phyloP scores from a whole-genome alignment of 2,888 invertebrate species.

The Hydrotaea cyrtoneurina region DNA sequence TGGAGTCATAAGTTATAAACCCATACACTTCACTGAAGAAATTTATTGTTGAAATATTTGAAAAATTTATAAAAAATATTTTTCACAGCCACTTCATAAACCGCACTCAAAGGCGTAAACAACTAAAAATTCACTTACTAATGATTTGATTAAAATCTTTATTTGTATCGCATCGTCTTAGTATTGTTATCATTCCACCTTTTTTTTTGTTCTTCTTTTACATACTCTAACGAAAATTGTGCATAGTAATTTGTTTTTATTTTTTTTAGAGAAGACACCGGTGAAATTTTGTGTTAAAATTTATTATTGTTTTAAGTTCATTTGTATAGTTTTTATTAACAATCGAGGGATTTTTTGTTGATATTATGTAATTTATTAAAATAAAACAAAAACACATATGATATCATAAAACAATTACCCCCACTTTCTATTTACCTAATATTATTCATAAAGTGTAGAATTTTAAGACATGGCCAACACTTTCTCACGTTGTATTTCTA shows the following conservation, averaged over 20 bases:
- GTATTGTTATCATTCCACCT: constrained; percentile 2
- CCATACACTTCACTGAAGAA: background rate
- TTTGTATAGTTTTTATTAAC: constrained; percentile 16
- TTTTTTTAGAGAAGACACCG: background rate
- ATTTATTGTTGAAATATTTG: constrained; percentile 5
- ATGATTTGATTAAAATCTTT: background rate
- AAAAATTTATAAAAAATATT: background rate
- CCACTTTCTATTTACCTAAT: too few relatives aligned
- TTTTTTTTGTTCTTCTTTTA: background rate
- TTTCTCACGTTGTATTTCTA: too few relatives aligned
- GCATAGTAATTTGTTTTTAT: background rate
- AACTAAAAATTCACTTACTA: background rate
- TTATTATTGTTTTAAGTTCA: constrained; percentile 1
- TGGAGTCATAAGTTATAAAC: constrained; percentile 82
- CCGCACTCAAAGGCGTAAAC: background rate
- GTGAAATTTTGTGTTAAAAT: background rate
- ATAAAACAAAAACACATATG: constrained; percentile 13
- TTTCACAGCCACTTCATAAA: background rate
- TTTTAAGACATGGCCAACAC: too few relatives aligned
- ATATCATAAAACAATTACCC: constrained; percentile 18
- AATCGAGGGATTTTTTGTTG: constrained; percentile 51
- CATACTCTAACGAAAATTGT: background rate
- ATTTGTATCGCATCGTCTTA: background rate
- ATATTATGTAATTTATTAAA: constrained; percentile 58
- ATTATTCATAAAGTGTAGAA: too few relatives aligned